Conservation (phyloP, 2,113 vertebrate species). For the Zootoca vivipara region DNA sequence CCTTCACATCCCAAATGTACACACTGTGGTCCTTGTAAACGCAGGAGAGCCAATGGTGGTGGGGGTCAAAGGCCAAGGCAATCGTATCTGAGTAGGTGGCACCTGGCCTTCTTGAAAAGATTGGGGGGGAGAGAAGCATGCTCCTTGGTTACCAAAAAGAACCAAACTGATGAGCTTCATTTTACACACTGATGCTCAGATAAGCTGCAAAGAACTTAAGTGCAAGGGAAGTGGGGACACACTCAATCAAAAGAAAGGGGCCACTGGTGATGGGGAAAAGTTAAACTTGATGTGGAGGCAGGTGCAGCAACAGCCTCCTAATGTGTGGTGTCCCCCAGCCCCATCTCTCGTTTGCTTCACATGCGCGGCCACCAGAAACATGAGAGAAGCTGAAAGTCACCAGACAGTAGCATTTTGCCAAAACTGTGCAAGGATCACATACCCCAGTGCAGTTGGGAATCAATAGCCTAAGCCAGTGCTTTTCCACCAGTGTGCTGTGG, state of each 20-base stretch:
- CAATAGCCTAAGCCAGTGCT: too few relatives aligned
- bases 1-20: slow-evolving; percentile 85
- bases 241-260: not conserved
- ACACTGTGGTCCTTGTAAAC: slow-evolving; percentile 91
- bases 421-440: not conserved
- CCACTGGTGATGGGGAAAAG: too few relatives aligned
- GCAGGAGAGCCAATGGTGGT: slow-evolving; percentile 77
- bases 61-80: slow-evolving; percentile 82
- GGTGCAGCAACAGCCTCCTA: not conserved
- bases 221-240: too few relatives aligned
- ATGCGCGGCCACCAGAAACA: too few relatives aligned
- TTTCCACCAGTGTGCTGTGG: too few relatives aligned
- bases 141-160: not conserved
- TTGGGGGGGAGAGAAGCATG: slow-evolving; percentile 25
- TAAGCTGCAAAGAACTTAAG: not conserved
- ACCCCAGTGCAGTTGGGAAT: not conserved
- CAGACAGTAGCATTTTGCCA: not conserved
- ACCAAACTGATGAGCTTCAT: too few relatives aligned
- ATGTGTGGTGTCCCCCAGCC: not conserved
- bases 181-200: not conserved
- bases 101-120: slow-evolving; percentile 56
- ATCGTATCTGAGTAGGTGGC: slow-evolving; percentile 80
- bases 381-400: not conserved
- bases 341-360: not conserved
- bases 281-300: not conserved